Base-by-base conservation (phyloP, 2,888 invertebrate genomes). In the Amaurobius ferox region DNA sequence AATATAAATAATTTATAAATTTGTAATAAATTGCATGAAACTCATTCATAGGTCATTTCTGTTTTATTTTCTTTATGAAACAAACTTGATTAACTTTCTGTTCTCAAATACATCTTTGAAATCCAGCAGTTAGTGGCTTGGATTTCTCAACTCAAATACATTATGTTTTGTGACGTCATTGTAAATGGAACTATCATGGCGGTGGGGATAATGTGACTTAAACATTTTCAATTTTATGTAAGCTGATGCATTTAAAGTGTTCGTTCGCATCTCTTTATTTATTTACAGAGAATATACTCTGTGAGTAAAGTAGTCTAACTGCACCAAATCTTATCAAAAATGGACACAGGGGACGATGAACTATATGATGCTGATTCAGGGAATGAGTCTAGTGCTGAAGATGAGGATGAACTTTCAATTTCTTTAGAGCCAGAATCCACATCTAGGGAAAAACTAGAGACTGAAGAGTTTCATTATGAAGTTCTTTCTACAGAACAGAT, bases 401-500 rank as follows among this genome's bases (percentile, higher is more conserved):
- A 97, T 90, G 97, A 97, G 91, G 88, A 89, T 76, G 88, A 88
- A 62, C 78, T 89, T 32, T 86, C 85, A 26, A 86, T 97, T 93
- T 96, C 95, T 89, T 91, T 91, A 90, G 91, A 91, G 79, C 90
- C 91, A 35, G 92, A 92, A 88, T 89, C 89, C 48, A 90, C 90
- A 39, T 87, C 90, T 40, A 89, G 90, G 77, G 91, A 88, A 67
- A 88, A 95, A 92, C 94, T 94, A 89, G 96, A 97, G 90, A 93
- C 94, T 88, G 89, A 89, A 74, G 98, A 98, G 90, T 98, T 96
- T 93, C 96, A 96, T 83, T 98, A 95, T 92, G 96, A 97, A 92
- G 97, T 98, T 90, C 93, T 98, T 90, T 96, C 97, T 88, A 97
- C 98, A 71, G 98, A 98, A 91, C 96, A 97, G 93, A 97, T 99